These are phyloP conservation scores for Formica aserva DNA, from an alignment of 2,888 invertebrate species.

Conservation along the genomic window DNA sequence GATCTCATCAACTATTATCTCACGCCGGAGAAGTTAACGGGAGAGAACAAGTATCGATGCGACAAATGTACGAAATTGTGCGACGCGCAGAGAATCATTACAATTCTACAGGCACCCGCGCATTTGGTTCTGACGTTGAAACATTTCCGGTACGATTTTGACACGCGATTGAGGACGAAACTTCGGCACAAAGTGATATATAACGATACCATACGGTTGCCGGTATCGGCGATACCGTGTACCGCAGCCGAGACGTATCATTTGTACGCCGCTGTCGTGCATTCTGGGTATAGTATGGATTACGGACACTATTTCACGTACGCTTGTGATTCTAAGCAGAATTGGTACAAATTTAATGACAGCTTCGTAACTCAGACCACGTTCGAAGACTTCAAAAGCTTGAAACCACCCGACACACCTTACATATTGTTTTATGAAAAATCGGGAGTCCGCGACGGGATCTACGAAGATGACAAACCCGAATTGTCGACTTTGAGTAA, in stretches of 20 bases:
- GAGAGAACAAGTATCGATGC: slow-evolving; percentile 94
- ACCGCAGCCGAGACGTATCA: slow-evolving; percentile 87
- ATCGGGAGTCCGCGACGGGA: slow-evolving; percentile 79
- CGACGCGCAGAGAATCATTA: slow-evolving; percentile 91
- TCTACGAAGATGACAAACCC: slow-evolving; percentile 78
- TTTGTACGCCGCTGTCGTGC: slow-evolving; percentile 94
- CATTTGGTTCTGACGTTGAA: slow-evolving; percentile 93
- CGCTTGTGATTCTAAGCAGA: slow-evolving; percentile 89
- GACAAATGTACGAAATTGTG: slow-evolving; percentile 91
- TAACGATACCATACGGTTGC: slow-evolving; percentile 87
- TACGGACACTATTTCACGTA: slow-evolving; percentile 96
- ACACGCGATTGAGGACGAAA: slow-evolving; percentile 92
- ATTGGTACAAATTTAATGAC: slow-evolving; percentile 94
- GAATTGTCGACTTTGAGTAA: slow-evolving; percentile 78
- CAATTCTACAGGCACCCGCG: slow-evolving; percentile 91
- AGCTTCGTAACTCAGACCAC: slow-evolving; percentile 89
- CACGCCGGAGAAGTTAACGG: slow-evolving; percentile 91
- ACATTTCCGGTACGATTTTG: slow-evolving; percentile 92
- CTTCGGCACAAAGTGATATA: slow-evolving; percentile 90
- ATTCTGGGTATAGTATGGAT: slow-evolving; percentile 93
- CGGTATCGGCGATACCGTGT: slow-evolving; percentile 77
- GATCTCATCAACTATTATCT: slow-evolving; percentile 92
- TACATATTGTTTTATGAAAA: slow-evolving; percentile 92
- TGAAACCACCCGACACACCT: slow-evolving; percentile 92
- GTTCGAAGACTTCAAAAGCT: slow-evolving; percentile 88